These are phyloP conservation scores for Hirtodrosophila duncani DNA, from an alignment of 2,888 invertebrate species.

Conservation along the genomic window DNA sequence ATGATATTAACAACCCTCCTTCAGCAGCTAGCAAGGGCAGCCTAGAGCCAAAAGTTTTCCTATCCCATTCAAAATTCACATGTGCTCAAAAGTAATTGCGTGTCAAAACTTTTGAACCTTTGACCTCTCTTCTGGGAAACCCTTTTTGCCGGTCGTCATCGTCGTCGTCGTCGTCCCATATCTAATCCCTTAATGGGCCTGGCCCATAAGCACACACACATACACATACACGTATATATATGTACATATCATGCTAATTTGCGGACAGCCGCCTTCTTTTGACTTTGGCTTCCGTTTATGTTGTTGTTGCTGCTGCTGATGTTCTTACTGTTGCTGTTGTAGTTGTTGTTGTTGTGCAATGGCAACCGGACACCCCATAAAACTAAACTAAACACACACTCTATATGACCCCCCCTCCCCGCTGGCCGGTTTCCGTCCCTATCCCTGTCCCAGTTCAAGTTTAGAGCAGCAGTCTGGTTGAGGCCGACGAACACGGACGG, in stretches of 20 bases:
- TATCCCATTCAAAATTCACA: conserved; percentile 64
- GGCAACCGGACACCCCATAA: conserved; percentile 72
- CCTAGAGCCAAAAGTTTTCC: no score
- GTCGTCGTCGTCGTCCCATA: neutral
- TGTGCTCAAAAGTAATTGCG: conserved; percentile 64
- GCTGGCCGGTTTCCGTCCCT: neutral
- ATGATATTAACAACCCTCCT: conserved; percentile 65
- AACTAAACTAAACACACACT: conserved; percentile 49
- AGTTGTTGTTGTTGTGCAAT: conserved; percentile 36
- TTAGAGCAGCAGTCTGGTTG: no score
- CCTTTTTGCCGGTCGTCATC: conserved; percentile 17
- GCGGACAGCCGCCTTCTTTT: conserved; percentile 69
- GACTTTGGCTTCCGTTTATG: conserved; percentile 60
- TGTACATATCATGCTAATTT: conserved; percentile 65
- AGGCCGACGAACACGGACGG: neutral
- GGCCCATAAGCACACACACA: conserved; percentile 6
- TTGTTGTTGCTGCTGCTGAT: conserved; percentile 5
- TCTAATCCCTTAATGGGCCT: conserved; percentile 72
- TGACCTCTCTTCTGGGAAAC: conserved; percentile 52
- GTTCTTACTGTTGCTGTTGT: neutral
- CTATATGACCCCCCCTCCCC: neutral
- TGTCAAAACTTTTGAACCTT: conserved; percentile 72
- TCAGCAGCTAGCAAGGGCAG: conserved; percentile 26
- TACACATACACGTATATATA: conserved; percentile 8
- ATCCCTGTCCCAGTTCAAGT: conserved; percentile 22